A percentile compares a stretch with the other conserved stretches of the same genome.
phyloP scores from a whole-genome alignment of 2,113 vertebrate species.

The Saguinus imperator region DNA sequence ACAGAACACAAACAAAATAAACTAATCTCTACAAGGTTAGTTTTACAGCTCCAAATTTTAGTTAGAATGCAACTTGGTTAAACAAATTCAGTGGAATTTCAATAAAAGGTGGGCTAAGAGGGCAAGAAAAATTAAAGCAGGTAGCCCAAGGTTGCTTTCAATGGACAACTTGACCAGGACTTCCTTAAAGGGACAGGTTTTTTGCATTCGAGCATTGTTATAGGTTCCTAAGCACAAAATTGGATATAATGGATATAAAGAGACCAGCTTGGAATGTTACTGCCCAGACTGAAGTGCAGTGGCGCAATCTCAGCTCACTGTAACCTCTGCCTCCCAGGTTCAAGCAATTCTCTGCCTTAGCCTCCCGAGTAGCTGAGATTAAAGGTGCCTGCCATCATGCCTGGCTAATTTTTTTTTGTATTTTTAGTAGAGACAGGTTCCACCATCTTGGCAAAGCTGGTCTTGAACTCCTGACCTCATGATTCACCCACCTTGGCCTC shows the following conservation, averaged over 20 bases:
- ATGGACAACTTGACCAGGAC: background rate
- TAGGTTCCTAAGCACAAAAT: slow-evolving; percentile 77
- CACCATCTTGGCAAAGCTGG: no score
- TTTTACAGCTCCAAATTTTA: slow-evolving; percentile 81
- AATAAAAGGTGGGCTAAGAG: slow-evolving; percentile 70
- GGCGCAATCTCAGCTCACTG: no score
- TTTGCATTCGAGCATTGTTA: background rate
- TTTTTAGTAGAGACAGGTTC: no score
- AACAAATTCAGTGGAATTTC: slow-evolving; percentile 82
- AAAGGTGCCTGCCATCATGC: no score
- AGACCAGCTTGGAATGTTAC: slow-evolving; percentile 62
- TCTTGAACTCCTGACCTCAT: no score
- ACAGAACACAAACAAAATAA: slow-evolving; percentile 72
- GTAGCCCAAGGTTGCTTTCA: background rate
- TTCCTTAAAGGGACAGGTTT: background rate
- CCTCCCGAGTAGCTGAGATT: no score
- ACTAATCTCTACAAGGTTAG: slow-evolving; percentile 68
- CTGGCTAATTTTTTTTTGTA: no score
- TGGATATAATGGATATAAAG: slow-evolving; percentile 17
- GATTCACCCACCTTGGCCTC: no score
- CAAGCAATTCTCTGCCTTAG: no score
- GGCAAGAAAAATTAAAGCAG: slow-evolving; percentile 71
- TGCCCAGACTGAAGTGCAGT: no score
- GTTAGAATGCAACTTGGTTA: slow-evolving; percentile 85
- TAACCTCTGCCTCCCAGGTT: no score